Evolutionary conservation across 2,113 vertebrate genomes (phyloP).

Genomic region (Ophiodon elongatus): DNA sequence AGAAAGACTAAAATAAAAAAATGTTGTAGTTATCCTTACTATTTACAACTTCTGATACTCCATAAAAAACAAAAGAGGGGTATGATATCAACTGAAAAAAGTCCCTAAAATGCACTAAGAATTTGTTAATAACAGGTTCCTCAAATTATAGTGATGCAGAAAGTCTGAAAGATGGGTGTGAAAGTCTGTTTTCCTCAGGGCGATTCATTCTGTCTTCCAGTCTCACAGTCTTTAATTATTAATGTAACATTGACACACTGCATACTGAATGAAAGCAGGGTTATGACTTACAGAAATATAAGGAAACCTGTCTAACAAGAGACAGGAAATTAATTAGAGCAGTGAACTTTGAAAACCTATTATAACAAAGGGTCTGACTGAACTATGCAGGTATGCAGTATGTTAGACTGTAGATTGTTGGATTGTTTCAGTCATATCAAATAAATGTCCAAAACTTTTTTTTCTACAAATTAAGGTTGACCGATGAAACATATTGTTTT

Average conservation of each 20-base stretch:
- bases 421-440: background rate
- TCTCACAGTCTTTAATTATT: conserved; percentile 72
- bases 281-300: conserved; percentile 63
- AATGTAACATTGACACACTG: conserved; percentile 69
- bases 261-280: conserved; percentile 57
- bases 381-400: background rate
- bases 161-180: conserved; percentile 33
- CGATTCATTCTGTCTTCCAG: conserved; percentile 52
- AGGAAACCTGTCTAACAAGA: conserved; percentile 45
- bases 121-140: conserved; percentile 8
- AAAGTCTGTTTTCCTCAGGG: conserved; percentile 60
- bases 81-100: background rate
- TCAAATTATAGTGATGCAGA: conserved; percentile 18
- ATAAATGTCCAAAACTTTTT: background rate
- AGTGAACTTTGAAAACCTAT: conserved; percentile 39
- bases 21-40: background rate
- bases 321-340: conserved; percentile 45
- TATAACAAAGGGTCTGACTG: conserved; percentile 24
- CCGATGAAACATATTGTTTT: background rate
- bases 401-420: too few relatives aligned
- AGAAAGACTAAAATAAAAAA: background rate
- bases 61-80: background rate
- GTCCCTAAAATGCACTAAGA: background rate
- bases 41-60: background rate
- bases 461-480: background rate